A percentile compares a stretch with the other conserved stretches of the same genome.
Evolutionary conservation across 2,888 invertebrate species (phyloP).

Genomic region (Timema cristinae): DNA sequence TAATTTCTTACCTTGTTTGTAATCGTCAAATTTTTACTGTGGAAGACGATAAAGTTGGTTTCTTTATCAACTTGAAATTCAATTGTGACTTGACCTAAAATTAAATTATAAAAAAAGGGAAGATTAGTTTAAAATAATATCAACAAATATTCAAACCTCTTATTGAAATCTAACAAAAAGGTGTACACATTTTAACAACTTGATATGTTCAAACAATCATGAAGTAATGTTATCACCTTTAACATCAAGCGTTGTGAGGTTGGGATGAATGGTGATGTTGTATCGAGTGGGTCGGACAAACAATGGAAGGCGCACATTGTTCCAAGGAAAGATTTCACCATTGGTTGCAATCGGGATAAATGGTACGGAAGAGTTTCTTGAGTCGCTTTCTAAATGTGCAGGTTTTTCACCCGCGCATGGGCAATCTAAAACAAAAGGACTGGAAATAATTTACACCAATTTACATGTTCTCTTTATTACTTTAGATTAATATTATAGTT

Average conservation of each 20-base stretch:
- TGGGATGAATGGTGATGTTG: slow-evolving; percentile 87
- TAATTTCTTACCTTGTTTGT: slow-evolving; percentile 61
- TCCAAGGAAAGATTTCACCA: slow-evolving; percentile 73
- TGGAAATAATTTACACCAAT: too few species aligned
- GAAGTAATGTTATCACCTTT: slow-evolving; percentile 58
- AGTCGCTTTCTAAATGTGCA: slow-evolving; percentile 53
- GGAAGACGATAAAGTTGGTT: slow-evolving; percentile 77
- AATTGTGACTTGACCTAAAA: slow-evolving; percentile 77
- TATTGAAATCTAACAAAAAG: neutral
- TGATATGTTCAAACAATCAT: neutral
- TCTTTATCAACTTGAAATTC: slow-evolving; percentile 79
- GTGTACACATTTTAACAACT: neutral
- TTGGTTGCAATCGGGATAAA: slow-evolving; percentile 67
- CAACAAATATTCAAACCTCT: slow-evolving; percentile 7
- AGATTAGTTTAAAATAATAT: slow-evolving; percentile 13
- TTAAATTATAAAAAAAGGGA: slow-evolving; percentile 31
- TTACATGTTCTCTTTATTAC: too few species aligned
- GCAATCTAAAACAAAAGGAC: slow-evolving; percentile 53
- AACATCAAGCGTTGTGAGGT: slow-evolving; percentile 83
- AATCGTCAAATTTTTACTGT: slow-evolving; percentile 81
- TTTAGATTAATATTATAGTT: too few species aligned
- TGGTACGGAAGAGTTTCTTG: slow-evolving; percentile 53
- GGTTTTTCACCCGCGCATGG: slow-evolving; percentile 65
- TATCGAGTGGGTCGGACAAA: slow-evolving; percentile 79
- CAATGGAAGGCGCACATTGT: slow-evolving; percentile 70